Evolutionary conservation across 2,797 vertebrate genomes (phyloP).

Genomic region (Chiloscyllium punctatum): DNA sequence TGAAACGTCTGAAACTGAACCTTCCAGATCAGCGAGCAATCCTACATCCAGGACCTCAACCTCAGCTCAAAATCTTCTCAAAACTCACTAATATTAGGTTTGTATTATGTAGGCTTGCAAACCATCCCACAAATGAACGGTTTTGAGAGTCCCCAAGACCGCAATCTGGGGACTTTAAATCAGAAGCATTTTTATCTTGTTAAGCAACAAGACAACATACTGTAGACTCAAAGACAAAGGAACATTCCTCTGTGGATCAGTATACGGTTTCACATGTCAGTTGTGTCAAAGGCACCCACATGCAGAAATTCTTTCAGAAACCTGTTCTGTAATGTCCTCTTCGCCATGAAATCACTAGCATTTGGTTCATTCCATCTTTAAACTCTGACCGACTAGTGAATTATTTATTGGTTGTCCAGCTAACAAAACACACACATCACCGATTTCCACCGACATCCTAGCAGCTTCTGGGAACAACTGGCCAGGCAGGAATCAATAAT

Average conservation of each 20-base stretch:
- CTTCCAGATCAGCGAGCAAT: too few relatives aligned
- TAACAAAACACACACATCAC: background rate
- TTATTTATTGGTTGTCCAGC: background rate
- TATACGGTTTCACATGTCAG: background rate
- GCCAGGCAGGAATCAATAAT: background rate
- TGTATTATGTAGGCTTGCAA: background rate
- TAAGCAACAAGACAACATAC: background rate
- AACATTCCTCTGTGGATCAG: background rate
- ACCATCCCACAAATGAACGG: background rate
- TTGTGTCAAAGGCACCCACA: background rate
- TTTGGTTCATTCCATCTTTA: background rate
- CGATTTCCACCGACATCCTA: too few relatives aligned
- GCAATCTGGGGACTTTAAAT: background rate
- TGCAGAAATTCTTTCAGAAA: background rate
- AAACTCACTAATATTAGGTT: background rate
- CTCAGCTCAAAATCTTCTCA: too few relatives aligned
- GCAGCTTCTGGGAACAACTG: background rate
- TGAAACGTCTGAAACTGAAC: too few relatives aligned
- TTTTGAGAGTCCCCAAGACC: background rate
- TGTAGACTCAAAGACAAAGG: background rate
- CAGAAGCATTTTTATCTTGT: background rate
- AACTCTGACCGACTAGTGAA: background rate
- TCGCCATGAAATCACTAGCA: background rate
- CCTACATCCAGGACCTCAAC: too few relatives aligned
- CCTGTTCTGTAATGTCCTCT: background rate